Evolutionary conservation across 2,113 vertebrate genomes (phyloP).

Genomic region (Anthoscopus minutus): DNA sequence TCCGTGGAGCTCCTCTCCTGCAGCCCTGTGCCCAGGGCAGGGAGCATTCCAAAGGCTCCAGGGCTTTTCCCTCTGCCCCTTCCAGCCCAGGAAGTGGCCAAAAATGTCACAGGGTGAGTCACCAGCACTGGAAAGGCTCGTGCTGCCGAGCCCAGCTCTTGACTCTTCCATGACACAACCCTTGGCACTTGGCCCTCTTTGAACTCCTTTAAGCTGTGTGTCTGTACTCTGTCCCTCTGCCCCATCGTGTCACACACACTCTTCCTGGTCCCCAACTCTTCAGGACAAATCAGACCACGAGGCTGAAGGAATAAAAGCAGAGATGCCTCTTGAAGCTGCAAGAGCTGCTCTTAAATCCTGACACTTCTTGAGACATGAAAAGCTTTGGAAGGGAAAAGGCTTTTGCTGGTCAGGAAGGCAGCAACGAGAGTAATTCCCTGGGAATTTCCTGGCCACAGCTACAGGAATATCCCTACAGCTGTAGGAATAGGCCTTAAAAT

Average conservation of each 20-base stretch:
- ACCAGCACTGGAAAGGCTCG: constrained; percentile 37
- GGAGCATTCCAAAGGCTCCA: not conserved
- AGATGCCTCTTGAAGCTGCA: constrained; percentile 13
- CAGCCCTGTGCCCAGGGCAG: not conserved
- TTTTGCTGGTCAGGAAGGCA: not conserved
- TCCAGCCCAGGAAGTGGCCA: constrained; percentile 36
- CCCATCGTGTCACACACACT: too few relatives aligned
- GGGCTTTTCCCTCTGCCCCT: not conserved
- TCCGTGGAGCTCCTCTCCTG: not conserved
- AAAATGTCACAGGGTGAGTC: constrained; percentile 14
- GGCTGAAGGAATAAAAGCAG: not conserved
- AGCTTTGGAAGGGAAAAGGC: not conserved
- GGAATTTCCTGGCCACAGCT: not conserved
- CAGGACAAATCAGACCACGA: not conserved
- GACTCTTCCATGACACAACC: constrained; percentile 3
- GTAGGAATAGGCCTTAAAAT: not conserved
- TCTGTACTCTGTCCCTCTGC: not conserved
- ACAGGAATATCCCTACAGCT: not conserved
- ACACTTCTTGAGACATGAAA: not conserved
- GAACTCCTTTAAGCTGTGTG: not conserved
- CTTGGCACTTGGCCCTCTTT: not conserved
- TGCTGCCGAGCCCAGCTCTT: not conserved
- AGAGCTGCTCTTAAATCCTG: constrained; percentile 29
- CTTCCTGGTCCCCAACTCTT: not conserved
- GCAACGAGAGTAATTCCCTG: not conserved